Conservation (phyloP, 2,797 vertebrate species). For the Phoebastria nigripes region DNA sequence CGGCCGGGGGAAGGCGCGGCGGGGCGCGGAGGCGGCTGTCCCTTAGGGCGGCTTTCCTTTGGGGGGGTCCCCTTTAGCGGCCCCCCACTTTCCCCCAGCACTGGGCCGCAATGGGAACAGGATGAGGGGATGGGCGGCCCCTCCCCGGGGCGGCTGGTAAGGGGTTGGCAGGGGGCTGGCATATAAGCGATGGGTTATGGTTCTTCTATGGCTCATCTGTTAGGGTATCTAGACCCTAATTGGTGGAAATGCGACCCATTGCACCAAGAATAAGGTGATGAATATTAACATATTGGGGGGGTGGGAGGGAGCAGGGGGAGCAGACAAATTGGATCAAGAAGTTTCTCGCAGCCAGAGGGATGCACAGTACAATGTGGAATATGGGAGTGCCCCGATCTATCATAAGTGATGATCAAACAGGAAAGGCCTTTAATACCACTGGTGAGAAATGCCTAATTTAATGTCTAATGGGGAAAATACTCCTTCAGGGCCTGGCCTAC, state of each 20-base stretch:
- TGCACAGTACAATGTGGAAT: fast-evolving
- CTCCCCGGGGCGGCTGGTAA: no score
- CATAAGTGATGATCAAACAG: fast-evolving
- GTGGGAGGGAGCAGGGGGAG: fast-evolving
- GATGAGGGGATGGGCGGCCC: neutral
- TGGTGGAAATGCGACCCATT: neutral
- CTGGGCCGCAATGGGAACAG: fast-evolving
- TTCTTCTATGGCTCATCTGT: neutral
- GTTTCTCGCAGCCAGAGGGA: neutral
- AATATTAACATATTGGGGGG: neutral
- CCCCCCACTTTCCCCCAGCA: no score
- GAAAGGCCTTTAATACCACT: neutral
- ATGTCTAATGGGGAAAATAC: neutral
- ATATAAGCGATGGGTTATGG: fast-evolving
- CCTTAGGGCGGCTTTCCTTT: neutral
- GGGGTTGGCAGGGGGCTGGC: neutral
- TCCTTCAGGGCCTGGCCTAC: neutral
- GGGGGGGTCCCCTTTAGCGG: neutral
- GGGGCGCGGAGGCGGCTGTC: no score
- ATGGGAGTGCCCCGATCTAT: fast-evolving
- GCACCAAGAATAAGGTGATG: neutral
- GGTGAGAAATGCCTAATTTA: neutral
- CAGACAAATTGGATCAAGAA: neutral
- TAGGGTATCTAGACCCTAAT: no score
- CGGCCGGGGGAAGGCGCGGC: neutral